These are phyloP conservation scores for Parauchenoglanis ngamensis DNA, from an alignment of 2,797 vertebrate genomes.

Conservation along the genomic window DNA sequence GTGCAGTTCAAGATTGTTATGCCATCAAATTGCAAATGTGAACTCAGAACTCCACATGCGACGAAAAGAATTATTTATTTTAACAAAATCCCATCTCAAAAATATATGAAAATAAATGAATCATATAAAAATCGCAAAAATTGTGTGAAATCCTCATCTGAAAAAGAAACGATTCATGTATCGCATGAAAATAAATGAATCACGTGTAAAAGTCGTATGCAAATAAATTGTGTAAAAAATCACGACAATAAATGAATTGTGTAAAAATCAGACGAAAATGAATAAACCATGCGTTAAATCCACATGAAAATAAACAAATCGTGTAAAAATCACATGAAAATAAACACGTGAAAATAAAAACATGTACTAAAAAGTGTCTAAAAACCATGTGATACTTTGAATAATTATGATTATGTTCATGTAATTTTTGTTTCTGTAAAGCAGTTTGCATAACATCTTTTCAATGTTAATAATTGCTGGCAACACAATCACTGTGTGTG, in stretches of 20 bases:
- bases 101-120: neutral
- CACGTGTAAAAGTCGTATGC: neutral
- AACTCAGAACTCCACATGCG: too few species aligned
- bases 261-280: neutral
- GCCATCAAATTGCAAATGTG: neutral
- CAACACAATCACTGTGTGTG: neutral
- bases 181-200: neutral
- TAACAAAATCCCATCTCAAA: neutral
- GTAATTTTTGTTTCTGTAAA: neutral
- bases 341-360: neutral
- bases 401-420: neutral
- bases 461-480: neutral
- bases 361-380: neutral
- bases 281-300: neutral
- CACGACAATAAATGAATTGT: neutral
- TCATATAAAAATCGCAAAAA: neutral
- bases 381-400: neutral
- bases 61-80: neutral
- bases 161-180: too few species aligned
- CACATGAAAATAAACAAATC: neutral
- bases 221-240: neutral
- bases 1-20: neutral
- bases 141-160: neutral
- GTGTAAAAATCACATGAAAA: neutral
- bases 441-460: neutral